Base-by-base conservation (phyloP, 2,113 vertebrate species). In the Oxyura jamaicensis region DNA sequence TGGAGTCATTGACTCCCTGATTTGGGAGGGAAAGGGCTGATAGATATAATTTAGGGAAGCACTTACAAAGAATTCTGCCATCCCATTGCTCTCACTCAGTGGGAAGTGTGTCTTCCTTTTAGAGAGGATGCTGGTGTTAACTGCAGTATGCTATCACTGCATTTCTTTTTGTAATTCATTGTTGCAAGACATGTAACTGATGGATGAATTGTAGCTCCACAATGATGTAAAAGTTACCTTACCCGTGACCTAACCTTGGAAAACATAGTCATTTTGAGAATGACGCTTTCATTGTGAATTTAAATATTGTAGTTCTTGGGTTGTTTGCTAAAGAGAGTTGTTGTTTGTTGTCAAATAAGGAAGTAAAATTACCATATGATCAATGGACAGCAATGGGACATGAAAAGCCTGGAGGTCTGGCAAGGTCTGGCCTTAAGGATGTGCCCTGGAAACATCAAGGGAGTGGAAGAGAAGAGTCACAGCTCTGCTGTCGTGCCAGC, bases 111-210 rank as follows among this genome's bases (percentile, higher is more conserved):
- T 83, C 79, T 91, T 93, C 86, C 83, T 96, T 82, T 42, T 75
- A 82, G 55, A 86, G 73, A 71, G 36, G 10, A 62, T 88, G 66
- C 71, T 86, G 77, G 11, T 8, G 7, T 95, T 96, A 95, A 75
- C 75, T 88, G 41, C 73, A 82, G 62, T 78, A 50, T 83, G 3
- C 11, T 55, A 77, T 88, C 82, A 68, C 59, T 94, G 77, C 81
- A 81, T 92, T 96, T 93, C 67, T 35, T 75, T 50, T 81, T 36
- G 23, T 59, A 74, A 62, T 22, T 3, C 21, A 23, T 21, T n/a
- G 66, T 93, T 80, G 39, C 75, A 95, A 96, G 96, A 60, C 29
- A 10, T 39, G 87, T 94, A 93, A 91, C 85, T 94, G n/a, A n/a
- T n/a, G n/a, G 90, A 96, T 79, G 90, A 94, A 91, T 73, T 87